Evolutionary conservation across 1,140 invertebrate species (phyloP).

Genomic region (Tachypleus tridentatus): DNA sequence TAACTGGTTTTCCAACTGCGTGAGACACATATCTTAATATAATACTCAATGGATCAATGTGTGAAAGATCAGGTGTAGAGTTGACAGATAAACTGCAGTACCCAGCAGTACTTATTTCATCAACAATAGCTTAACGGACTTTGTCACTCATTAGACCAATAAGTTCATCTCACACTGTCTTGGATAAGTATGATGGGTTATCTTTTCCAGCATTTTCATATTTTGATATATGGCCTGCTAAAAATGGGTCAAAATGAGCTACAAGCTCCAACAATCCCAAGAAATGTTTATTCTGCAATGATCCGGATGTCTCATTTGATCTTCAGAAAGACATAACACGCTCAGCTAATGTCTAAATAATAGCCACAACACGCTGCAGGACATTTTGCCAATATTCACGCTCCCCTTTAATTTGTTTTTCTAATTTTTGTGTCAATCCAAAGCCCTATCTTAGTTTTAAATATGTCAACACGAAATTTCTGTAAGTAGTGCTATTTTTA

Average conservation of each 20-base stretch:
- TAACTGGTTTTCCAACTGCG: not conserved
- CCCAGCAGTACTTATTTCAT: slow-evolving; percentile 6
- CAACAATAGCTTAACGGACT: slow-evolving; percentile 1
- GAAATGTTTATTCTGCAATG: slow-evolving; percentile 22
- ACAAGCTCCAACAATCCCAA: slow-evolving; percentile 21
- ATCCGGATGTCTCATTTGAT: slow-evolving; percentile 23
- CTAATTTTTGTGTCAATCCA: no score
- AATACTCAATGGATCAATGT: slow-evolving; percentile 8
- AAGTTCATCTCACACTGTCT: slow-evolving; percentile 6
- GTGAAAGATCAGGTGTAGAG: slow-evolving; percentile 7
- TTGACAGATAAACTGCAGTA: slow-evolving; percentile 8
- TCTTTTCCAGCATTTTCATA: slow-evolving; percentile 12
- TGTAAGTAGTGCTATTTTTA: no score
- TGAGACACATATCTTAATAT: slow-evolving; percentile 4
- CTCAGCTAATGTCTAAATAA: slow-evolving; percentile 21
- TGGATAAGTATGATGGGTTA: slow-evolving; percentile 8
- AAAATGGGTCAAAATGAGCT: slow-evolving; percentile 22
- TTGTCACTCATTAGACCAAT: slow-evolving; percentile 7
- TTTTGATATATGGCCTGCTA: slow-evolving; percentile 16
- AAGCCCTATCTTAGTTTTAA: no score
- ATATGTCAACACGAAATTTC: no score
- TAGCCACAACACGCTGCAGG: slow-evolving; percentile 11
- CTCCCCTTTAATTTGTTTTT: no score
- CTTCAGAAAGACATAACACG: slow-evolving; percentile 20
- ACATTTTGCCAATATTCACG: no score